A percentile compares a stretch with the other conserved stretches of the same genome.
Conservation (phyloP, 1,140 invertebrate genomes). For the Sesamia nonagrioides region DNA sequence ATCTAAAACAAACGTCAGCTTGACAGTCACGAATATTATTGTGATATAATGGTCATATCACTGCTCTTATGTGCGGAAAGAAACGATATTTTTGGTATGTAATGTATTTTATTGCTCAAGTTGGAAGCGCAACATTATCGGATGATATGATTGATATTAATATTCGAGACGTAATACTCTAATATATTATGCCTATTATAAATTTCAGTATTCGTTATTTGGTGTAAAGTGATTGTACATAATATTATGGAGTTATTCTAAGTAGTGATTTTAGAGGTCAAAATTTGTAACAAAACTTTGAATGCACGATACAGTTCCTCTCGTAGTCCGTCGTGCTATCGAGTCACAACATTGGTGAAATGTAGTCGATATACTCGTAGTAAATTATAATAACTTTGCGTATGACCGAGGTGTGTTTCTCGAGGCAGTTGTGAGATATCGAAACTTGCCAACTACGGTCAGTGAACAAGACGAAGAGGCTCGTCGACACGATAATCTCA, state of each 20-base stretch:
- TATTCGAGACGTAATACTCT: constrained; percentile 70
- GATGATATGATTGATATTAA: constrained; percentile 66
- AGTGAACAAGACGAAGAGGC: constrained; percentile 64
- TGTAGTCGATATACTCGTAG: constrained; percentile 58
- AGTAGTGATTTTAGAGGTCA: constrained; percentile 71
- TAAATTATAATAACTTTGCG: constrained; percentile 49
- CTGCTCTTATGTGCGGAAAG: constrained; percentile 72
- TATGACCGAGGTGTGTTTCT: constrained; percentile 70
- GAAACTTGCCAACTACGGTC: constrained; percentile 70
- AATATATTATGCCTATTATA: constrained; percentile 63
- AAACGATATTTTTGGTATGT: constrained; percentile 84
- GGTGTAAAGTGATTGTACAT: constrained; percentile 74
- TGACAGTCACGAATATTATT: constrained; percentile 61
- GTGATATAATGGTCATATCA: constrained; percentile 81
- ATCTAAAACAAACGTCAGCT: constrained; percentile 35
- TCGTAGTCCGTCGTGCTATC: constrained; percentile 82
- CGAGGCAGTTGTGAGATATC: constrained; percentile 57
- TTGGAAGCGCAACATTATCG: constrained; percentile 64
- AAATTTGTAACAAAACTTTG: constrained; percentile 80
- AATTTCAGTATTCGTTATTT: constrained; percentile 69
- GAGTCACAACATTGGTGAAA: constrained; percentile 74
- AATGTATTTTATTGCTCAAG: constrained; percentile 81
- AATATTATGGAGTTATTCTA: constrained; percentile 70
- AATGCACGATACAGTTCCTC: constrained; percentile 87
- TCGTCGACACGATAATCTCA: constrained; percentile 64